Base-by-base conservation (phyloP, 2,888 invertebrate species). In the Temnothorax rugatulus region DNA sequence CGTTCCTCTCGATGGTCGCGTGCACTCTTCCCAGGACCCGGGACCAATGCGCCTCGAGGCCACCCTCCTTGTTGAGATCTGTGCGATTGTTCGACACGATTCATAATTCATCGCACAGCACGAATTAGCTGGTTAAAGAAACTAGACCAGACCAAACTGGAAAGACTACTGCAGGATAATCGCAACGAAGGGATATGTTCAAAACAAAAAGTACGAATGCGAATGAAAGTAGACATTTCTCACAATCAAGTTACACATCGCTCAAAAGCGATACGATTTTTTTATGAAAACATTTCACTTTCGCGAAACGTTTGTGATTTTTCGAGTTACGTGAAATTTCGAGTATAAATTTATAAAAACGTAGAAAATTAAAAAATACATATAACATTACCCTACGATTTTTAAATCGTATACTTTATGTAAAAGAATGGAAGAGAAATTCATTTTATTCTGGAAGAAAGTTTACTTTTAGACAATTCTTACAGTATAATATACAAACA, bases 1-100 rank as follows among this genome's bases (percentile, higher is more conserved):
- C 98, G 95, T 97, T 98, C 71, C 96, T 95, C 90, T 98, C 98
- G 84, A 98, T 97, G 5, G 97, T 98, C 87, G 96, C 96, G 93
- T 97, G 96, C 50, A 97, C 96, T 93, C 96, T 96, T 90, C 96
- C 97, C 95, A 96, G 96, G 92, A 97, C 97, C 89, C 96, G 96
- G 93, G 96, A 95, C 92, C 97, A 97, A 91, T 97, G 97, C 75
- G 95, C 95, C 92, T 97, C 97, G 91, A 97, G 96, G 86, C 94
- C 94, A 71, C 95, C 94, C 84, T 94, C 93, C 73, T 92, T 92
- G 25, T 89, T 91, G 4, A 92, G 87, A 88, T 92, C 92, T 92
- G 52, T 63, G n/a, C 34, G 21, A 76, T 68, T n/a, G 25, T 68
- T 41, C 38, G 21, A 69, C 38, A 25, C n/a, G 25, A 68, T 52